phyloP scores from a whole-genome alignment of 2,113 vertebrate genomes.

The Carettochelys insculpta region DNA sequence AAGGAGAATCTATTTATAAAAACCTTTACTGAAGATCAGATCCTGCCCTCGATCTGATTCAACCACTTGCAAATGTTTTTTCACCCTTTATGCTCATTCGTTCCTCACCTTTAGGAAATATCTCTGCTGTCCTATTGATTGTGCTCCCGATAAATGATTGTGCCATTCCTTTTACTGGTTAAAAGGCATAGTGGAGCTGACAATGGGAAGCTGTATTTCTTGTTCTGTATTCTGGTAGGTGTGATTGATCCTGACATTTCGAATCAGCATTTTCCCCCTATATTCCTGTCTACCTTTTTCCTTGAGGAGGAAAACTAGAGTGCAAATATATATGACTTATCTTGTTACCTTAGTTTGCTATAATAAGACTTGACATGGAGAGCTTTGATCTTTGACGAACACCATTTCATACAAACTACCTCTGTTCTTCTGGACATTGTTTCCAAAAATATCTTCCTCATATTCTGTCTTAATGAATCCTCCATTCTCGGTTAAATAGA shows the following conservation, averaged over 20 bases:
- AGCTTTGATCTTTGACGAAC: background rate
- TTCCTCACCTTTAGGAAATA: background rate
- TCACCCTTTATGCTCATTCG: background rate
- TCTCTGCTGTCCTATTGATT: background rate
- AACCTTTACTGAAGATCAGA: slow-evolving; percentile 19
- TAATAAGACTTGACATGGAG: background rate
- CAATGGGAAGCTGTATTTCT: background rate
- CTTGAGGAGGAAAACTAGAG: background rate
- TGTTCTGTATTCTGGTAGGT: background rate
- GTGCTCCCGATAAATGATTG: too few relatives aligned
- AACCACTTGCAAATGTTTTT: slow-evolving; percentile 15
- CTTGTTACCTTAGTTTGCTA: background rate
- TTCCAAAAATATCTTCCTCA: background rate
- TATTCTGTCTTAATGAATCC: background rate
- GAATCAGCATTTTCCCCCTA: background rate
- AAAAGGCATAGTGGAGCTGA: background rate
- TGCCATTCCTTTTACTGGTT: background rate
- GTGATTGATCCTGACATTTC: slow-evolving; percentile 18
- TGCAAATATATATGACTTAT: background rate
- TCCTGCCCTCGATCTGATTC: slow-evolving; percentile 18
- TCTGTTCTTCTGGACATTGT: too few relatives aligned
- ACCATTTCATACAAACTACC: background rate
- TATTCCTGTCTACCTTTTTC: background rate
- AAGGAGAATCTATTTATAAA: slow-evolving; percentile 25
- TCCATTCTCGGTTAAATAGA: background rate